phyloP scores from a whole-genome alignment of 1,140 invertebrate species.

The Drosophila pachea region DNA sequence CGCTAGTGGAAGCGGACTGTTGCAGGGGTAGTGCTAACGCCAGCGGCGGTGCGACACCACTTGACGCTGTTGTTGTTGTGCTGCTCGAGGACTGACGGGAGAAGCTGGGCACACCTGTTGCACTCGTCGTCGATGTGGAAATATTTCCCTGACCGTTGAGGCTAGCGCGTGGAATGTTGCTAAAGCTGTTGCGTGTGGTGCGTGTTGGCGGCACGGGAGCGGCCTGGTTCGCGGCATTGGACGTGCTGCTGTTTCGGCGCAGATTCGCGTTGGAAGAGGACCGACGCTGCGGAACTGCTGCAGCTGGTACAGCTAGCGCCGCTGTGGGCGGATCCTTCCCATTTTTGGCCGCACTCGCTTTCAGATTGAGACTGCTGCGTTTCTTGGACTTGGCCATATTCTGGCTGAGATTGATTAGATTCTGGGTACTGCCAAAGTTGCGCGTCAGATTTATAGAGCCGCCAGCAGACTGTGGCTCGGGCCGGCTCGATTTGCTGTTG shows the following conservation, averaged over 20 bases:
- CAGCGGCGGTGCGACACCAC: slow-evolving; percentile 10
- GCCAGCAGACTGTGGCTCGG: slow-evolving; percentile 27
- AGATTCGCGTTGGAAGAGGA: slow-evolving; percentile 72
- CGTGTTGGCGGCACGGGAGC: slow-evolving; percentile 64
- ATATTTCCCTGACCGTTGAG: slow-evolving; percentile 40
- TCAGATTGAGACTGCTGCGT: slow-evolving; percentile 74
- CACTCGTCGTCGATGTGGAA: slow-evolving; percentile 2
- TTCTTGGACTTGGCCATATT: slow-evolving; percentile 75
- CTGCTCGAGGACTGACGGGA: slow-evolving; percentile 67
- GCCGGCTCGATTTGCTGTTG: slow-evolving; percentile 56
- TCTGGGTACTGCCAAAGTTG: slow-evolving; percentile 76
- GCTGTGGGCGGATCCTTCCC: slow-evolving; percentile 57
- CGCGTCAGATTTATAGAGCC: slow-evolving; percentile 65
- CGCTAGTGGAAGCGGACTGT: slow-evolving; percentile 63
- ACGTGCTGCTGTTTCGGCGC: slow-evolving; percentile 63
- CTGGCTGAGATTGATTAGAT: slow-evolving; percentile 71
- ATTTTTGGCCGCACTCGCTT: slow-evolving; percentile 53
- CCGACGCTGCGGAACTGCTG: slow-evolving; percentile 51
- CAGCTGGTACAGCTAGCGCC: not conserved
- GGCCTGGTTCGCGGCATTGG: slow-evolving; percentile 39
- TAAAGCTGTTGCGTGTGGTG: slow-evolving; percentile 71
- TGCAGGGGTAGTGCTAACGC: slow-evolving; percentile 37
- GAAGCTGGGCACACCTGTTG: slow-evolving; percentile 39
- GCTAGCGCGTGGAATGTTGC: slow-evolving; percentile 77
- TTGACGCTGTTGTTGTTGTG: slow-evolving; percentile 56